These are phyloP conservation scores for Palythoa caribaeorum DNA, from an alignment of 92 coral and sea anemone species.

Conservation along the genomic window DNA sequence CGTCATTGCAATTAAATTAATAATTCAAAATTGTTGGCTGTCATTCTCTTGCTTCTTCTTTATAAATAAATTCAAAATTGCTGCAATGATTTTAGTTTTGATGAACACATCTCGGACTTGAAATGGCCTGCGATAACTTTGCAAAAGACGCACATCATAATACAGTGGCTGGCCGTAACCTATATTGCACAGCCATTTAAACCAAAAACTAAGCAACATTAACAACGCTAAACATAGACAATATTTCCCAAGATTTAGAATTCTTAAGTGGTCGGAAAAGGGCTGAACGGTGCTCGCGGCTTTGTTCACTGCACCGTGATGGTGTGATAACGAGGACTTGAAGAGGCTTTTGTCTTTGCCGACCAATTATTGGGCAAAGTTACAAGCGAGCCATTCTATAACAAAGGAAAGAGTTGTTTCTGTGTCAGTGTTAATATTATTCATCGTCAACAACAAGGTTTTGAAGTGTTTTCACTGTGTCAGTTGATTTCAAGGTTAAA, in stretches of 20 bases:
- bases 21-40: neutral
- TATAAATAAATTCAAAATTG: neutral
- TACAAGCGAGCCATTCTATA: neutral
- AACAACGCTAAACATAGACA: neutral
- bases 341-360: neutral
- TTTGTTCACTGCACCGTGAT: neutral
- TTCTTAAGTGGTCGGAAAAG: neutral
- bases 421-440: neutral
- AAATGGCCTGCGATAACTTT: too few species aligned
- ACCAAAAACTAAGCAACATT: neutral
- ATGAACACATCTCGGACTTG: too few species aligned
- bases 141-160: too few species aligned
- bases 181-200: too few species aligned
- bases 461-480: neutral
- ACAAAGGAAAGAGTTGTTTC: neutral
- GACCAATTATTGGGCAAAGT: constrained; percentile 4
- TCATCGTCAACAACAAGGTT: neutral
- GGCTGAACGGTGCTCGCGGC: neutral
- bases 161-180: too few species aligned
- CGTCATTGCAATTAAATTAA: neutral
- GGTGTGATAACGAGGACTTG: neutral
- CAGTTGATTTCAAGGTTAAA: neutral
- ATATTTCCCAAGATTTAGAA: neutral
- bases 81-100: too few species aligned
- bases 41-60: neutral